phyloP scores from a whole-genome alignment of 2,888 invertebrate species.

The Plebejus melissa region DNA sequence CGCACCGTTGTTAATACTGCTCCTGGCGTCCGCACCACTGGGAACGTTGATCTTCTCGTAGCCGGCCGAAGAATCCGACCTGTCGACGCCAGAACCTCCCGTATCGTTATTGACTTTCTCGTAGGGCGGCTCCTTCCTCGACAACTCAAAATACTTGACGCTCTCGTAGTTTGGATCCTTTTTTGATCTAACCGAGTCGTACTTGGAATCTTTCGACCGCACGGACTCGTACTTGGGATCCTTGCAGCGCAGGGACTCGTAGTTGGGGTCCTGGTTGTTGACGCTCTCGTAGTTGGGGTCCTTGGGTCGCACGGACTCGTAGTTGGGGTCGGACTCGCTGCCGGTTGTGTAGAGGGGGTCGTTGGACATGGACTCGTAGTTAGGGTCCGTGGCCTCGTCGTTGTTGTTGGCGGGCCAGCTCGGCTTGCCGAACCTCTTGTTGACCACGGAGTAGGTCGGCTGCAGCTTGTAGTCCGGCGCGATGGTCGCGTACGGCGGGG shows the following conservation, averaged over 20 bases:
- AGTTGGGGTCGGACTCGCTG: constrained; percentile 87
- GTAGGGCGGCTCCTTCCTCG: constrained; percentile 82
- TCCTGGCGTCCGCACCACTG: constrained; percentile 54
- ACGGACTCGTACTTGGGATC: constrained; percentile 88
- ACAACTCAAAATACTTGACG: constrained; percentile 84
- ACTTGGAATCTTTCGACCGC: constrained; percentile 70
- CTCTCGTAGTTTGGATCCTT: constrained; percentile 90
- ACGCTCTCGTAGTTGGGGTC: constrained; percentile 87
- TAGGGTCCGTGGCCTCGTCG: constrained; percentile 81
- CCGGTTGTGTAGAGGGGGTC: constrained; percentile 82
- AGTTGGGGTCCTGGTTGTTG: constrained; percentile 82
- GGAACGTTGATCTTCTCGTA: constrained; percentile 68
- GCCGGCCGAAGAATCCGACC: constrained; percentile 66
- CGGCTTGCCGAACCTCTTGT: constrained; percentile 73
- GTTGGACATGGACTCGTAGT: constrained; percentile 87
- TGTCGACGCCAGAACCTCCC: constrained; percentile 47
- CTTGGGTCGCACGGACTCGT: constrained; percentile 82
- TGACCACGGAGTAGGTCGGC: constrained; percentile 77
- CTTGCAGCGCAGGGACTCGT: constrained; percentile 81
- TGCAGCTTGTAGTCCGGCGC: constrained; percentile 64
- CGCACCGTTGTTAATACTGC: constrained; percentile 66
- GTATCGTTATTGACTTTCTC: constrained; percentile 77
- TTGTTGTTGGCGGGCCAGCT: constrained; percentile 75
- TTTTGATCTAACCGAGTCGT: constrained; percentile 77
- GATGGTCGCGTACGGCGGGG: constrained; percentile 71